phyloP scores from a whole-genome alignment of 2,113 vertebrate species.

The Brachyhypopomus gauderio region DNA sequence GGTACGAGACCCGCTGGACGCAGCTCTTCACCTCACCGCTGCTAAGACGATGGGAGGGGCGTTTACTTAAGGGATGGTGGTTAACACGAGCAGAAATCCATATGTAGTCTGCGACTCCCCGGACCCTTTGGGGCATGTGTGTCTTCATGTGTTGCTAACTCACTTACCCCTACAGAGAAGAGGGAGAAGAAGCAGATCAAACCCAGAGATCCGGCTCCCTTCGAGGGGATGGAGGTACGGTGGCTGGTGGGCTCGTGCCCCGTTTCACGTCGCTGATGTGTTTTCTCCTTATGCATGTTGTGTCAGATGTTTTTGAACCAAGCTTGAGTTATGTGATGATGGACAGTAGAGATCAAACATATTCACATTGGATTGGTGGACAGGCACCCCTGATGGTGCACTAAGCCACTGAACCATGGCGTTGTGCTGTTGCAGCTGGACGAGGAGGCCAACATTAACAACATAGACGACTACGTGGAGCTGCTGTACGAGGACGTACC shows the following conservation, averaged over 20 bases:
- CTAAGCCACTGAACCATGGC: neutral
- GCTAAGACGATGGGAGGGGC: neutral
- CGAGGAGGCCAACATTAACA: constrained; percentile 88
- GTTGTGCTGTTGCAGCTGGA: constrained; percentile 77
- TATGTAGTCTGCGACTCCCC: too few species aligned
- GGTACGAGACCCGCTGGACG: constrained; percentile 1
- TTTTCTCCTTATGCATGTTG: neutral
- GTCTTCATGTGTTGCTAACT: neutral
- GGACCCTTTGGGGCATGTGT: neutral
- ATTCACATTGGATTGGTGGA: too few species aligned
- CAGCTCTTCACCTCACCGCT: neutral
- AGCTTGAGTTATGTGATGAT: neutral
- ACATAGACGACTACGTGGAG: constrained; percentile 90
- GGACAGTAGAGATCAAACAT: neutral
- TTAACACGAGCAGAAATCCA: neutral
- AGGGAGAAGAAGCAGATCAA: constrained; percentile 83
- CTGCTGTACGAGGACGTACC: constrained; percentile 90
- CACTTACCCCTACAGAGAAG: constrained; percentile 65
- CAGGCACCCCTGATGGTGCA: too few species aligned
- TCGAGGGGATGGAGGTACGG: constrained; percentile 88
- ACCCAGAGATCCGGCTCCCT: constrained; percentile 84
- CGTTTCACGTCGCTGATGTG: neutral
- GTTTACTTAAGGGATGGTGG: neutral
- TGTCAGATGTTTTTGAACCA: too few species aligned
- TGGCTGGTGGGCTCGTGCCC: too few species aligned